These are phyloP conservation scores for Lophochroa leadbeateri DNA, from an alignment of 2,113 vertebrate genomes.

Conservation along the genomic window DNA sequence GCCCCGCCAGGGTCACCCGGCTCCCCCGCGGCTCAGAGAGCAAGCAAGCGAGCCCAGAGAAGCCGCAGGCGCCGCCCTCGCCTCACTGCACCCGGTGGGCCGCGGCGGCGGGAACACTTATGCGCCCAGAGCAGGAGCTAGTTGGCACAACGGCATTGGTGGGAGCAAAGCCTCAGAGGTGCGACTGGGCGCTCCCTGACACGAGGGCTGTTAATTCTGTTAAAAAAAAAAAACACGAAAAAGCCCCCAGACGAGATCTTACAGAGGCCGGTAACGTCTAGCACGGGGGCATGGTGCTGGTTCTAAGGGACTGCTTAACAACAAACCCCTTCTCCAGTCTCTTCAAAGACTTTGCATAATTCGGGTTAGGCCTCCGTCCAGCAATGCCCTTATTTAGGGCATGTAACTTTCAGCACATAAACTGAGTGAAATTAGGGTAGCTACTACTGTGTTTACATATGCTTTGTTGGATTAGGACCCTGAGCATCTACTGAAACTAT, in stretches of 20 bases:
- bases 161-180: not conserved
- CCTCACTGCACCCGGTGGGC: not conserved
- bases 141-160: not conserved
- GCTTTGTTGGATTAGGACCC: not conserved
- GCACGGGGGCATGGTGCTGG: not conserved
- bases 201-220: not conserved
- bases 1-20: not conserved
- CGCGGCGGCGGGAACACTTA: not conserved
- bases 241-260: not conserved
- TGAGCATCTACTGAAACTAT: too few relatives aligned
- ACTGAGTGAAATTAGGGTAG: not conserved
- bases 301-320: too few relatives aligned
- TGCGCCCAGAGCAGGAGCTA: fast-evolving
- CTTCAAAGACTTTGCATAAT: too few relatives aligned
- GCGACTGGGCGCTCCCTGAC: not conserved
- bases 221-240: fast-evolving
- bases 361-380: too few relatives aligned
- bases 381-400: not conserved
- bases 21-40: not conserved
- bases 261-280: not conserved
- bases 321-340: too few relatives aligned
- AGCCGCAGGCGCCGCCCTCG: not conserved
- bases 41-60: too few relatives aligned
- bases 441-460: not conserved
- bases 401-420: not conserved